phyloP scores from a whole-genome alignment of 2,113 vertebrate genomes.

The Falco punctatus region DNA sequence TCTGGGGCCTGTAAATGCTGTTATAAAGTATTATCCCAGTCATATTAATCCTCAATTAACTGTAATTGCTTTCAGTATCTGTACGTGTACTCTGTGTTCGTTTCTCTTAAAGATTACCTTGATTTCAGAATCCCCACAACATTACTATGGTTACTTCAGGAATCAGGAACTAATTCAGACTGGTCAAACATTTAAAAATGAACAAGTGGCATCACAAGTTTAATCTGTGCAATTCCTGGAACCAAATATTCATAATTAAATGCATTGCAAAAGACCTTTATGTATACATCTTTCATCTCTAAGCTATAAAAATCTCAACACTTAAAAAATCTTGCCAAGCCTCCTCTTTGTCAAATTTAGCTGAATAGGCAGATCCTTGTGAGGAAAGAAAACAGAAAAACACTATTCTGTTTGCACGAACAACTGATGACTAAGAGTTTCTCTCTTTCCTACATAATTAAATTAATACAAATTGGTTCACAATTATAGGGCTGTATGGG shows the following conservation, averaged over 20 bases:
- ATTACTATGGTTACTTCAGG: not conserved
- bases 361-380: constrained; percentile 56
- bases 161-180: constrained; percentile 41
- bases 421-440: constrained; percentile 71
- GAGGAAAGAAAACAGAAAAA: constrained; percentile 43
- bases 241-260: constrained; percentile 69
- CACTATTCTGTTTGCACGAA: constrained; percentile 47
- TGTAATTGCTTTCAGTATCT: not conserved
- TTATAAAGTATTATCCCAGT: not conserved
- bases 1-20: not conserved
- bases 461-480: constrained; percentile 63
- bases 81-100: not conserved
- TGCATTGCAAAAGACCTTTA: constrained; percentile 58
- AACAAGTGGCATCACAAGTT: constrained; percentile 58
- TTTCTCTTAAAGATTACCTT: constrained; percentile 8
- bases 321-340: constrained; percentile 59
- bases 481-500: constrained; percentile 31
- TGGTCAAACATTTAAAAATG: constrained; percentile 54
- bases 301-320: constrained; percentile 70
- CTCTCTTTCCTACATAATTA: constrained; percentile 58
- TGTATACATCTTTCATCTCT: constrained; percentile 58
- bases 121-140: constrained; percentile 30
- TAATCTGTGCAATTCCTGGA: constrained; percentile 61
- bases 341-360: constrained; percentile 47
- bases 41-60: constrained; percentile 2